Percentiles rank a stretch among this genome's conserved stretches.
These are phyloP conservation scores for Xenopus borealis DNA, from an alignment of 2,113 vertebrate species.

Conservation along the genomic window DNA sequence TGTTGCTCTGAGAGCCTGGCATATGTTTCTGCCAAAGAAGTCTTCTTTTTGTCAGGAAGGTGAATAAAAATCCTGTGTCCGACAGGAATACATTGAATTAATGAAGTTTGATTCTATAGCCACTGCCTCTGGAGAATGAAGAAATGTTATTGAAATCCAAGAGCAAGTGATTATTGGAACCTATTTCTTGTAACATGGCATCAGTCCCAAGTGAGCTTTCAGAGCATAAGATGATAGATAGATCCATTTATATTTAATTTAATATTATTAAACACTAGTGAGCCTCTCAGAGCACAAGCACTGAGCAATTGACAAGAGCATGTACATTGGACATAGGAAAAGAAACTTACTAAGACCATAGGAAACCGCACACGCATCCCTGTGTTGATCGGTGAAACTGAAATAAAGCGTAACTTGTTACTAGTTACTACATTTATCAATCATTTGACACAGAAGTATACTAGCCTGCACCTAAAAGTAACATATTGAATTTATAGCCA, in stretches of 20 bases:
- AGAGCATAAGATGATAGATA: constrained; percentile 20
- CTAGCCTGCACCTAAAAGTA: too few species aligned
- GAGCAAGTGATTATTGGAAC: constrained; percentile 16
- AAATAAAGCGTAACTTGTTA: too few species aligned
- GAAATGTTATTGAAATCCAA: constrained; percentile 9
- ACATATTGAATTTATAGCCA: too few species aligned
- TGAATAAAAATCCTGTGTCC: background rate
- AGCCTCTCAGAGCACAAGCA: background rate
- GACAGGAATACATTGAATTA: background rate
- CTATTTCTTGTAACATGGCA: constrained; percentile 11
- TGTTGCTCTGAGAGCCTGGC: too few species aligned
- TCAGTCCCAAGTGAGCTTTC: constrained; percentile 5
- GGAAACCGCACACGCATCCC: too few species aligned
- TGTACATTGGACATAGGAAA: too few species aligned
- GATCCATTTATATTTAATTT: constrained; percentile 7
- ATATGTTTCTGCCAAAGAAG: too few species aligned
- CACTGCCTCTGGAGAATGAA: background rate
- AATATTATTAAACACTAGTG: constrained; percentile 26
- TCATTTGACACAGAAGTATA: too few species aligned
- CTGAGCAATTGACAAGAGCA: background rate
- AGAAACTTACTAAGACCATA: too few species aligned
- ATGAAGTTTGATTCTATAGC: background rate
- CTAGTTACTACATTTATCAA: too few species aligned
- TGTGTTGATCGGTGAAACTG: too few species aligned
- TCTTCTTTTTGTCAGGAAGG: too few species aligned